phyloP scores from a whole-genome alignment of 2,888 invertebrate genomes.

The Gymnocheta viridis region DNA sequence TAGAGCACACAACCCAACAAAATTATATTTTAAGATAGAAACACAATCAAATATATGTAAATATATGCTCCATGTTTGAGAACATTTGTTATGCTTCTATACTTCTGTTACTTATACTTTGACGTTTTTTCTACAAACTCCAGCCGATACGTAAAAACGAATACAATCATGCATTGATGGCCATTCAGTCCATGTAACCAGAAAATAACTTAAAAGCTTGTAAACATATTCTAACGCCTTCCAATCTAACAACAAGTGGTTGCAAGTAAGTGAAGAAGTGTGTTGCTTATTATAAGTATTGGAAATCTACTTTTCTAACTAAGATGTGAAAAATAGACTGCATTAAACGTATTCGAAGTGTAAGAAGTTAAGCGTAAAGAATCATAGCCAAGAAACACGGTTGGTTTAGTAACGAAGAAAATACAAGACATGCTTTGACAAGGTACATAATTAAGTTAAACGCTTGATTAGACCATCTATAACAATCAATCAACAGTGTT shows the following conservation, averaged over 20 bases:
- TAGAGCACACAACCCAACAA: conserved; percentile 17
- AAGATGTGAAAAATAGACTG: neutral
- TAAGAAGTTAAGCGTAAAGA: conserved; percentile 44
- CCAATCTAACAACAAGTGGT: conserved; percentile 30
- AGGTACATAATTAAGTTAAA: conserved; percentile 68
- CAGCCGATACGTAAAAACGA: conserved; percentile 12
- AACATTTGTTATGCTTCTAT: conserved; percentile 60
- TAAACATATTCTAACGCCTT: conserved; percentile 64
- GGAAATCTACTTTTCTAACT: neutral
- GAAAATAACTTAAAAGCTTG: conserved; percentile 65
- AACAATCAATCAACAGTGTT: conserved; percentile 59
- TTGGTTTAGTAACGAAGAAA: neutral
- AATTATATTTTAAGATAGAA: neutral
- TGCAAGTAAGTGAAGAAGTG: conserved; percentile 33
- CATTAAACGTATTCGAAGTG: neutral
- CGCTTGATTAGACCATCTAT: conserved; percentile 63
- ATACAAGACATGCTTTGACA: conserved; percentile 51
- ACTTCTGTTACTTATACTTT: conserved; percentile 21
- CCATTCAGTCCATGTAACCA: conserved; percentile 61
- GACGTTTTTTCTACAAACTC: neutral
- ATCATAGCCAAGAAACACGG: conserved; percentile 1
- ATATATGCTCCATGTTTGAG: conserved; percentile 26
- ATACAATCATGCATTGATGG: conserved; percentile 41
- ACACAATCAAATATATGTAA: neutral
- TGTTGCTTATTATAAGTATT: conserved; percentile 25